These are phyloP conservation scores for Isaurus tuberculatus DNA, from an alignment of 92 coral and sea anemone genomes.

Conservation along the genomic window DNA sequence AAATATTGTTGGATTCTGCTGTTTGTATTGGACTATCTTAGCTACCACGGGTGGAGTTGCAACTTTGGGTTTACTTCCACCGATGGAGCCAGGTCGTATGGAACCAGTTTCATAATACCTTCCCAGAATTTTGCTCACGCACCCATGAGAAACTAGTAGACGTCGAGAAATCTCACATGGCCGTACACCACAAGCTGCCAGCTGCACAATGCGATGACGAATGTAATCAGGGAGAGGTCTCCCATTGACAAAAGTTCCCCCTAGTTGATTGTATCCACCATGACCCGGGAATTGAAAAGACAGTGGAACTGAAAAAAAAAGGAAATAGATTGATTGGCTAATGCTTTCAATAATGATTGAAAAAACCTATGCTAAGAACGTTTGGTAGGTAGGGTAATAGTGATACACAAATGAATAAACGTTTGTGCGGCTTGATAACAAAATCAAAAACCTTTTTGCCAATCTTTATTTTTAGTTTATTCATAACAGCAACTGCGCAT, in stretches of 20 bases:
- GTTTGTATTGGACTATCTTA: conserved; percentile 97
- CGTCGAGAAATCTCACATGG: conserved; percentile 97
- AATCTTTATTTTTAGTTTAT: too few species aligned
- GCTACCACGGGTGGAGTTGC: conserved; percentile 98
- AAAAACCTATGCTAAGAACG: too few species aligned
- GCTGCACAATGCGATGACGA: conserved; percentile 96
- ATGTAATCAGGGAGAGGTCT: conserved; percentile 98
- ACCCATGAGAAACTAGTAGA: conserved; percentile 92
- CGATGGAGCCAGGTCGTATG: conserved; percentile 97
- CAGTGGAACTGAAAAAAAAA: conserved; percentile 67
- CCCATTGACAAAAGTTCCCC: conserved; percentile 93
- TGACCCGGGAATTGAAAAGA: conserved; percentile 85
- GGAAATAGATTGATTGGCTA: not conserved
- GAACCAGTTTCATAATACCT: conserved; percentile 96
- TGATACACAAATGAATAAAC: too few species aligned
- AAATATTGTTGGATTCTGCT: conserved; percentile 98
- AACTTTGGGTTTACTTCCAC: conserved; percentile 99
- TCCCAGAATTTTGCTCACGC: conserved; percentile 95
- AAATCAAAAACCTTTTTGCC: too few species aligned
- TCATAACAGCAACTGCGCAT: too few species aligned
- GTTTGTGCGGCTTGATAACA: too few species aligned
- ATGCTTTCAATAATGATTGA: not conserved
- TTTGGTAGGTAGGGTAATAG: too few species aligned
- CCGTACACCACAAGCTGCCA: conserved; percentile 96
- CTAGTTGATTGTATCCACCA: conserved; percentile 91